Conservation (phyloP, 2,113 vertebrate species). For the Anolis carolinensis region DNA sequence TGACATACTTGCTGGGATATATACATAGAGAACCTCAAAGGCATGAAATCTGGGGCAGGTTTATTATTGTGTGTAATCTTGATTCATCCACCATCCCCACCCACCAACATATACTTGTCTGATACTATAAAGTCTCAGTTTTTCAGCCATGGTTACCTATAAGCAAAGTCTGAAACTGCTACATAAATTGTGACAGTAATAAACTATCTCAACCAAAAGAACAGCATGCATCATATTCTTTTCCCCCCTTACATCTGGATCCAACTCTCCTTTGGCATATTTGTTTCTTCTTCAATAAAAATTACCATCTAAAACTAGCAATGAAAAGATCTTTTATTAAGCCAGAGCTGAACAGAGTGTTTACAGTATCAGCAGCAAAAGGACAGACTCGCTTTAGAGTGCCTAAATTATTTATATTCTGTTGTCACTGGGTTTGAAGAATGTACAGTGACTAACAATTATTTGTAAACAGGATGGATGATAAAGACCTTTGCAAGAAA, state of each 20-base stretch:
- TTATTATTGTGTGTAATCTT: background rate
- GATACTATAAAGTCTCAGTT: background rate
- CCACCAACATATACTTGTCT: background rate
- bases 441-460: slow-evolving; percentile 17
- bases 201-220: background rate
- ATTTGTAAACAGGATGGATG: slow-evolving; percentile 39
- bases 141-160: background rate
- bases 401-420: slow-evolving; percentile 27
- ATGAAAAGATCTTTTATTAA: slow-evolving; percentile 25
- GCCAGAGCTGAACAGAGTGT: background rate
- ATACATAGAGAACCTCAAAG: background rate
- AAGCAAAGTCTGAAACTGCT: background rate
- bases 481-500: background rate
- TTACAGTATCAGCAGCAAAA: slow-evolving; percentile 16
- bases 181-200: background rate
- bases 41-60: background rate
- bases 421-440: slow-evolving; percentile 21
- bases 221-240: slow-evolving; percentile 1
- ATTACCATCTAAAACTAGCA: slow-evolving; percentile 2
- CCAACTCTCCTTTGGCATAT: slow-evolving; percentile 17
- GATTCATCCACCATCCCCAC: background rate
- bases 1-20: background rate
- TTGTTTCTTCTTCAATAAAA: slow-evolving; percentile 26
- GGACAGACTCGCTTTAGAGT: background rate
- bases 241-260: slow-evolving; percentile 8